These are phyloP conservation scores for Yoshiicerus persimilis DNA, from an alignment of 1,140 invertebrate species.

Conservation along the genomic window DNA sequence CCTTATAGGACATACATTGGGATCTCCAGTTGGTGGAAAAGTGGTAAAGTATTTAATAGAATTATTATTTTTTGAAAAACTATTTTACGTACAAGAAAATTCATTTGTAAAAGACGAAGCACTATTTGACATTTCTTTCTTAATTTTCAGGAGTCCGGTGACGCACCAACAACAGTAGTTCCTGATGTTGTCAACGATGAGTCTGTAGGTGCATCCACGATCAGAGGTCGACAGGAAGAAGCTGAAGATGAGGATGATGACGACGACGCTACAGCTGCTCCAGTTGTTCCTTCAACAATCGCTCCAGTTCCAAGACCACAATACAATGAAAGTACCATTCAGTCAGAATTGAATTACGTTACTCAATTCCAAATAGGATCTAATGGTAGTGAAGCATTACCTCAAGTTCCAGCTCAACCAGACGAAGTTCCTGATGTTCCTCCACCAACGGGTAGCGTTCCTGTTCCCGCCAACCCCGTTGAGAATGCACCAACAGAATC, in stretches of 20 bases:
- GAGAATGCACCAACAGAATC: neutral
- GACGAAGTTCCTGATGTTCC: neutral
- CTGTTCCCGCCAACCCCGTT: neutral
- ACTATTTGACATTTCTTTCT: neutral
- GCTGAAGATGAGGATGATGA: constrained; percentile 5
- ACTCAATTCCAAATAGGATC: neutral
- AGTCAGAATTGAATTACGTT: neutral
- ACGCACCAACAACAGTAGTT: neutral
- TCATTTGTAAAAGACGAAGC: neutral
- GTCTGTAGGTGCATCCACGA: neutral
- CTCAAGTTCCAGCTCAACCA: neutral
- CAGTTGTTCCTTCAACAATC: neutral
- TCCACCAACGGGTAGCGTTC: neutral
- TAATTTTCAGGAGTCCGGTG: neutral
- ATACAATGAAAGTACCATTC: neutral
- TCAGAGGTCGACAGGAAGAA: neutral
- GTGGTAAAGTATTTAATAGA: neutral
- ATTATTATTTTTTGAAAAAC: neutral
- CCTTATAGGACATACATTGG: neutral
- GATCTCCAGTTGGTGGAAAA: neutral
- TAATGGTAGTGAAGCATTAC: neutral
- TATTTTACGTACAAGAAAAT: neutral
- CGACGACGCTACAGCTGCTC: neutral
- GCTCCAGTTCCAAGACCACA: neutral
- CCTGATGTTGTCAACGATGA: neutral